These are phyloP conservation scores for Echiichthys vipera DNA, from an alignment of 2,797 vertebrate species.

Conservation along the genomic window DNA sequence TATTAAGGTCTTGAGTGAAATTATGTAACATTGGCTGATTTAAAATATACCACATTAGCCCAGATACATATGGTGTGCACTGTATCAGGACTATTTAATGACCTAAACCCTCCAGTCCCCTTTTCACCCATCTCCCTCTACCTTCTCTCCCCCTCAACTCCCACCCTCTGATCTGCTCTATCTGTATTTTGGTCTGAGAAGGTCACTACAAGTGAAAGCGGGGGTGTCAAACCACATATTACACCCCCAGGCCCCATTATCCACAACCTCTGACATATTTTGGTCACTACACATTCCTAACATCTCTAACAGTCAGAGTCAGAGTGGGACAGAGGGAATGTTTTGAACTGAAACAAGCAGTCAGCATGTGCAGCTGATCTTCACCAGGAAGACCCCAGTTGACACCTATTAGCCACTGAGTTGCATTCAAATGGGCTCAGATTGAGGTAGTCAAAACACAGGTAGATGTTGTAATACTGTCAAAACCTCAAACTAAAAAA, in stretches of 20 bases:
- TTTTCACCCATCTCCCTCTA: background rate
- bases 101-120: background rate
- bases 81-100: background rate
- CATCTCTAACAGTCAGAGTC: background rate
- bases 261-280: constrained; percentile 9
- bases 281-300: constrained; percentile 16
- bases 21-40: background rate
- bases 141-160: no score
- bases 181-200: constrained; percentile 16
- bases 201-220: background rate
- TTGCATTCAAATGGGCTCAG: background rate
- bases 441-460: constrained; percentile 4
- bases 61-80: background rate
- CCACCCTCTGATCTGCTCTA: background rate
- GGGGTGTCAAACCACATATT: constrained; percentile 19
- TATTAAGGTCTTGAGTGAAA: background rate
- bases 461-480: constrained; percentile 1
- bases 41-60: no score
- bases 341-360: constrained; percentile 4
- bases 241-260: constrained; percentile 5
- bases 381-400: no score
- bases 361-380: constrained; percentile 11
- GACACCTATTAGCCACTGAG: constrained; percentile 17
- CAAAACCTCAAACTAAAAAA: background rate
- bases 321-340: constrained; percentile 14